Evolutionary conservation across 2,113 vertebrate species (phyloP).

Genomic region (Gobius niger): DNA sequence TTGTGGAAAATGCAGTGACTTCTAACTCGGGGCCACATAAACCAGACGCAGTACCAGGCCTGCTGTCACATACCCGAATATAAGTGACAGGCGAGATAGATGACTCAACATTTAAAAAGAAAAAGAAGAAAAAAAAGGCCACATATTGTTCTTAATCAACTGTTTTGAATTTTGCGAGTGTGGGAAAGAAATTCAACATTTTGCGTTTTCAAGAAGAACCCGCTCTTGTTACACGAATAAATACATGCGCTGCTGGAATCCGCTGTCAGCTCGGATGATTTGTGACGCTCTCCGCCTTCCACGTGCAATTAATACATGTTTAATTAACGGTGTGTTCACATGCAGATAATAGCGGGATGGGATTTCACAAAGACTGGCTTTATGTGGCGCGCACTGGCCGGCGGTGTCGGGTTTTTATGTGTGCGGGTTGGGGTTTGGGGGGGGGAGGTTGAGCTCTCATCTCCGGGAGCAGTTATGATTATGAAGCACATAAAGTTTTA

Average conservation of each 20-base stretch:
- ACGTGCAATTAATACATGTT: constrained; percentile 3
- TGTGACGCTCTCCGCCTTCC: not conserved
- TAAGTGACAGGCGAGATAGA: not conserved
- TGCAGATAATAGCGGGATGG: not conserved
- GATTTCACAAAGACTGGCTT: constrained; percentile 4
- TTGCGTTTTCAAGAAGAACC: not conserved
- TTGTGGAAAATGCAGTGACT: not conserved
- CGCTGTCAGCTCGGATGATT: not conserved
- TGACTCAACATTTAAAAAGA: not conserved
- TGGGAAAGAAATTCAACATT: too few species aligned
- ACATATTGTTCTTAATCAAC: too few species aligned
- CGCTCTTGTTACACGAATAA: not conserved
- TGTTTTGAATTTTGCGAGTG: too few species aligned
- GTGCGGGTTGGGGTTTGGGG: too few species aligned
- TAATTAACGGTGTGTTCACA: constrained; percentile 17
- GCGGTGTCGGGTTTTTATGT: not conserved
- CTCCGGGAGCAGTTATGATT: constrained; percentile 6
- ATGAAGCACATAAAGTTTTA: constrained; percentile 4
- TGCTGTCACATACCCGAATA: not conserved
- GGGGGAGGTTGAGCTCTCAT: not conserved
- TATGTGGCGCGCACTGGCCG: not conserved
- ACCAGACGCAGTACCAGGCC: not conserved
- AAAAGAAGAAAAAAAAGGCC: too few species aligned
- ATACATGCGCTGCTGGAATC: not conserved
- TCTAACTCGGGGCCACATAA: not conserved